Percentiles rank a stretch among this genome's conserved stretches.
phyloP scores from a whole-genome alignment of 64 coral and sea anemone species.

The Pocillopora verrucosa region DNA sequence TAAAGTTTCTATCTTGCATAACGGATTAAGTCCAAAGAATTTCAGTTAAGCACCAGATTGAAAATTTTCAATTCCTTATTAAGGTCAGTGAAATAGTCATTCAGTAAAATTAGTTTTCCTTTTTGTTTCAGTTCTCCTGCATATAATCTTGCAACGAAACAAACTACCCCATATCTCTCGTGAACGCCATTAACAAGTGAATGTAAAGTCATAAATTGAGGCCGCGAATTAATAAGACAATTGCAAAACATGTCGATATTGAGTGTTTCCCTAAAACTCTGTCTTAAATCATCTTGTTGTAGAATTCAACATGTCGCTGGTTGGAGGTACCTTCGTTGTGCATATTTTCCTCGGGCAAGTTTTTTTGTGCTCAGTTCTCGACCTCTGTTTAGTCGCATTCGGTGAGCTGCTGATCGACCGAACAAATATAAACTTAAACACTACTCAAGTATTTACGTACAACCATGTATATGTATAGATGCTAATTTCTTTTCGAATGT shows the following conservation, averaged over 20 bases:
- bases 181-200: not conserved
- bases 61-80: not conserved
- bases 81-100: not conserved
- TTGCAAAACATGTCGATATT: not conserved
- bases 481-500: slow-evolving; percentile 63
- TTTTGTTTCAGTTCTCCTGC: not conserved
- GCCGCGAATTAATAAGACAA: not conserved
- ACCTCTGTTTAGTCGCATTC: not conserved
- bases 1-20: not conserved
- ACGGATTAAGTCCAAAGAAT: not conserved
- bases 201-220: not conserved
- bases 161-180: not conserved
- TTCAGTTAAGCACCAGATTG: not conserved
- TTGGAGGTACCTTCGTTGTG: not conserved
- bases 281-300: not conserved
- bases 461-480: slow-evolving; percentile 81
- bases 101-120: not conserved
- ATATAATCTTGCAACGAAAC: not conserved
- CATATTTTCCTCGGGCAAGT: not conserved
- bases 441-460: slow-evolving; percentile 69
- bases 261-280: not conserved
- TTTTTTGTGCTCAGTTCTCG: not conserved
- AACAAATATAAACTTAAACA: slow-evolving; percentile 73
- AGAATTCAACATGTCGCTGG: not conserved
- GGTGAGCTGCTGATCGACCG: not conserved